Conservation (phyloP, 2,113 vertebrate genomes). For the Salvelinus namaycush region DNA sequence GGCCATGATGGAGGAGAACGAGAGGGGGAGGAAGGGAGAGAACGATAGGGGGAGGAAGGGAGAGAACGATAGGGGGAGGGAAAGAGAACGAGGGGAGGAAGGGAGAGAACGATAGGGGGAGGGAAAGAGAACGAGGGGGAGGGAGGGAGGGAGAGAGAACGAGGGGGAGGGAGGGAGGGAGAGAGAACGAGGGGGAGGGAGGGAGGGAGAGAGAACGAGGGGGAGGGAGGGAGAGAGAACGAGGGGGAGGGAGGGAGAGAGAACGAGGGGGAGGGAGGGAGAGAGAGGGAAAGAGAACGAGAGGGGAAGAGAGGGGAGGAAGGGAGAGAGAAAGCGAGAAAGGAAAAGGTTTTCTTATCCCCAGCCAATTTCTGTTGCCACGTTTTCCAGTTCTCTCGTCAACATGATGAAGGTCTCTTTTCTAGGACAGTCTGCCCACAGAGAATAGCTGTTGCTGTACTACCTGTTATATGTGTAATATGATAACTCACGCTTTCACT, state of each 20-base stretch:
- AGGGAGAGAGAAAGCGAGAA: background rate
- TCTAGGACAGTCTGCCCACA: conserved; percentile 54
- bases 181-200: no score
- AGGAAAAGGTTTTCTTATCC: conserved; percentile 29
- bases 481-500: conserved; percentile 52
- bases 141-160: background rate
- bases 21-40: background rate
- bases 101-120: background rate
- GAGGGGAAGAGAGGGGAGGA: no score
- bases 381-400: background rate
- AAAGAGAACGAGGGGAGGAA: no score
- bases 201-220: no score
- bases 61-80: no score
- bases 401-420: conserved; percentile 37
- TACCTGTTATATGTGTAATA: conserved; percentile 41
- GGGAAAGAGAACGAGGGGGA: no score
- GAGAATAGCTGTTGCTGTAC: conserved; percentile 38
- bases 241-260: background rate
- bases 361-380: conserved; percentile 17
- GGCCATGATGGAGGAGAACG: conserved; percentile 19
- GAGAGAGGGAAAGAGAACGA: no score
- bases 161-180: no score
- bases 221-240: no score
- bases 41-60: no score
- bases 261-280: background rate